Conservation (phyloP, 2,113 vertebrate genomes). For the Hemibagrus wyckioides region DNA sequence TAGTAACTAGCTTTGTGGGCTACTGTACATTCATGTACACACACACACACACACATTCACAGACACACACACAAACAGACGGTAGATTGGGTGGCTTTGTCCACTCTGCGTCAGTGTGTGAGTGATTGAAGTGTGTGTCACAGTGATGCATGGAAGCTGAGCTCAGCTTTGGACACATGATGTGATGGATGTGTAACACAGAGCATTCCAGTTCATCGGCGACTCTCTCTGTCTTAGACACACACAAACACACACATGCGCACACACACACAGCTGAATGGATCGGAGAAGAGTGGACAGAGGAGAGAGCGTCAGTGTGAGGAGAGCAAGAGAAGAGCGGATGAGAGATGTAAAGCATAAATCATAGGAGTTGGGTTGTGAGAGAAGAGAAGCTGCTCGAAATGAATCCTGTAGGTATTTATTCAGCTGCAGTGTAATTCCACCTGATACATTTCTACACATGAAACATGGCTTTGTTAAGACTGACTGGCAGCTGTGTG, state of each 20-base stretch:
- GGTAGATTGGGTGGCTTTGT: background rate
- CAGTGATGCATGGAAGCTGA: conserved; percentile 29
- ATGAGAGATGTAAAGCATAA: conserved; percentile 36
- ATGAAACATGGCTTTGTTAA: conserved; percentile 51
- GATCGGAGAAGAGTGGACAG: background rate
- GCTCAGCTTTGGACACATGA: conserved; percentile 34
- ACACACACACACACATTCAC: background rate
- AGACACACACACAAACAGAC: background rate
- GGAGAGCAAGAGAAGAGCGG: background rate
- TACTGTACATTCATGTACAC: background rate
- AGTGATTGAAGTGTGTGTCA: conserved; percentile 27
- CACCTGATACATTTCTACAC: conserved; percentile 47
- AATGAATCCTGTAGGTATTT: conserved; percentile 56
- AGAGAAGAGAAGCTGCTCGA: conserved; percentile 44
- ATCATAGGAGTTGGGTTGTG: conserved; percentile 45
- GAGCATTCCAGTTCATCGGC: conserved; percentile 26
- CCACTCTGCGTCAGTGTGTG: background rate
- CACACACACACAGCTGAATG: background rate
- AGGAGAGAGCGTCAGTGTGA: background rate
- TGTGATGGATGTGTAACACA: conserved; percentile 37
- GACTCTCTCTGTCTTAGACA: background rate
- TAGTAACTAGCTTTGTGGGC: background rate
- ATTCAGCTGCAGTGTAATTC: conserved; percentile 55
- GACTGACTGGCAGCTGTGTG: conserved; percentile 45
- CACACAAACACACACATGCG: background rate